phyloP scores from a whole-genome alignment of 2,113 vertebrate species.

The Myrmecophaga tridactyla region DNA sequence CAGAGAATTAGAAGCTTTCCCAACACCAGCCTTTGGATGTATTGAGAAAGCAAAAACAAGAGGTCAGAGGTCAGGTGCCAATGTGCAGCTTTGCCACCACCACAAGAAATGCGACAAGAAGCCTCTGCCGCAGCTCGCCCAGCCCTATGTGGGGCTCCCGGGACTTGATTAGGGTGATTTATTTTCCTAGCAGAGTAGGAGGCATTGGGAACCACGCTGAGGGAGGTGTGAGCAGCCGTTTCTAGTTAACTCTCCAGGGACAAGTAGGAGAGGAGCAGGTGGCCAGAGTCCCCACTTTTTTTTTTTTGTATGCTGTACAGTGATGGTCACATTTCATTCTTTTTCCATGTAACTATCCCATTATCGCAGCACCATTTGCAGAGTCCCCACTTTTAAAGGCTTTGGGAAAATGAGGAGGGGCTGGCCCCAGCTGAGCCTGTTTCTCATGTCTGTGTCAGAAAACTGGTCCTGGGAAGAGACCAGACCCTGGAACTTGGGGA shows the following conservation, averaged over 20 bases:
- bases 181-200: neutral
- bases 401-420: neutral
- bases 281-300: neutral
- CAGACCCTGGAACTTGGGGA: neutral
- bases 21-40: too few species aligned
- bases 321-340: too few species aligned
- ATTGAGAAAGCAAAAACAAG: neutral
- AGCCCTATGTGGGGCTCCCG: fast-evolving
- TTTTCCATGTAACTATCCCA: too few species aligned
- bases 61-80: neutral
- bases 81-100: fast-evolving
- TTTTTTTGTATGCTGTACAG: too few species aligned
- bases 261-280: neutral
- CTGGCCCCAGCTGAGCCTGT: neutral
- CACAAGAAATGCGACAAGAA: neutral
- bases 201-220: neutral
- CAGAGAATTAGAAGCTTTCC: neutral
- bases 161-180: neutral
- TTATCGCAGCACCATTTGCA: too few species aligned
- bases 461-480: too few species aligned
- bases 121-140: neutral
- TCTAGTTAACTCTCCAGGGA: neutral
- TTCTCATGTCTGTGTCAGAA: neutral
- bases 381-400: neutral
- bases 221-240: neutral